phyloP scores from a whole-genome alignment of 1,140 invertebrate species.

The Cataglyphis hispanica region DNA sequence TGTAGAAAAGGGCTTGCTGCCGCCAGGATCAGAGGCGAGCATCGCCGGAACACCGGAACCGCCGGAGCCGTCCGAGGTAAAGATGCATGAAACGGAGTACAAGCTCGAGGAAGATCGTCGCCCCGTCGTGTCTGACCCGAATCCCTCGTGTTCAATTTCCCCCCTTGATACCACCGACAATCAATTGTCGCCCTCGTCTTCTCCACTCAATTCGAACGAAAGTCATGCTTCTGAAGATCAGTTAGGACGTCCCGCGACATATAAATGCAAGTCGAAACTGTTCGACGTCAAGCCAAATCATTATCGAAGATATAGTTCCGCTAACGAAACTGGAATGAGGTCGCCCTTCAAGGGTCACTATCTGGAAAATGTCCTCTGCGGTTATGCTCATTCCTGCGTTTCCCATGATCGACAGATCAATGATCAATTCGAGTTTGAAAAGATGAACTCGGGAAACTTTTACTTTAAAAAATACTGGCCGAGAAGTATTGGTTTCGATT shows the following conservation, averaged over 20 bases:
- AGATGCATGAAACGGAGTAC: constrained; percentile 61
- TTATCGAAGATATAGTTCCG: constrained; percentile 26
- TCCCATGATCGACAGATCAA: constrained; percentile 19
- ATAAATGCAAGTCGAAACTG: constrained; percentile 32
- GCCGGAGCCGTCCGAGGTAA: constrained; percentile 79
- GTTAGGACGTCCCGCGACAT: neutral
- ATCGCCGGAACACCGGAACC: constrained; percentile 76
- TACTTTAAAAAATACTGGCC: constrained; percentile 45
- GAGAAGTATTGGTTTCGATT: constrained; percentile 3
- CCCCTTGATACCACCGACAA: neutral
- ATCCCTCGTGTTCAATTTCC: constrained; percentile 8
- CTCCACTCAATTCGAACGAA: constrained; percentile 1
- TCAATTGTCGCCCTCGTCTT: neutral
- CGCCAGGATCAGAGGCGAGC: constrained; percentile 69
- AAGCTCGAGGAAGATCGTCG: constrained; percentile 45
- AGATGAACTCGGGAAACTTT: constrained; percentile 35
- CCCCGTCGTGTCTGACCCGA: neutral
- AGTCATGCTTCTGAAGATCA: neutral
- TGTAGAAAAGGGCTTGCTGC: constrained; percentile 80
- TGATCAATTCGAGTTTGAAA: neutral
- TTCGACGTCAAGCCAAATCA: constrained; percentile 36
- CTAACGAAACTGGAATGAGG: constrained; percentile 22
- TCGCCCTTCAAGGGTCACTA: constrained; percentile 7
- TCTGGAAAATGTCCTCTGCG: neutral
- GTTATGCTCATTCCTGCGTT: neutral